Evolutionary conservation across 2,797 vertebrate species (phyloP).

Genomic region (Trematomus bernacchii): DNA sequence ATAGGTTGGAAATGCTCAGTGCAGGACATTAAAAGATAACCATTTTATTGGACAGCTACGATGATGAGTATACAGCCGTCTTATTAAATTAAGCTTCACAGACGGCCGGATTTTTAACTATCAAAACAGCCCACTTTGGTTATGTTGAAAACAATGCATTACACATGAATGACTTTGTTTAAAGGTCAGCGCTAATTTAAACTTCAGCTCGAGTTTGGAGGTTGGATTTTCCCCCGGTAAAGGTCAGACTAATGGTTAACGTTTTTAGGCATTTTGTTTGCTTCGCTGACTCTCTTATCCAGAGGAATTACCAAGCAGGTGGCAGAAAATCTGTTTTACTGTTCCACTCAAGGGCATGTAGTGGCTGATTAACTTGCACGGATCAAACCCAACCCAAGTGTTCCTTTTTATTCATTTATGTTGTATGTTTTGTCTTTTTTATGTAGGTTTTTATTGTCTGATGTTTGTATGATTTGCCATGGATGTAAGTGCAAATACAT

Average conservation of each 20-base stretch:
- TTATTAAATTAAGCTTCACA: slow-evolving; percentile 12
- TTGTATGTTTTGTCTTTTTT: neutral
- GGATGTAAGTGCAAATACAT: no score
- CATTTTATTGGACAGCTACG: neutral
- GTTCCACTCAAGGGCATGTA: slow-evolving; percentile 34
- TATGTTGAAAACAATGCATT: slow-evolving; percentile 38
- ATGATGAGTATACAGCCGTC: slow-evolving; percentile 8
- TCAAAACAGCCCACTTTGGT: slow-evolving; percentile 20
- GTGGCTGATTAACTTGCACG: neutral
- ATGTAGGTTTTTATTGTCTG: neutral
- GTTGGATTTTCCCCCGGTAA: slow-evolving; percentile 39
- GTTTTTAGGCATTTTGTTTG: slow-evolving; percentile 48
- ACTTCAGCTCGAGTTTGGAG: slow-evolving; percentile 53
- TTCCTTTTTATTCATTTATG: neutral
- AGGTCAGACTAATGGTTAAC: slow-evolving; percentile 70
- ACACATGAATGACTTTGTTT: slow-evolving; percentile 42
- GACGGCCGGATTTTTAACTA: neutral
- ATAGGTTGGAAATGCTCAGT: neutral
- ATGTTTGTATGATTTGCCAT: no score
- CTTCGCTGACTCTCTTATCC: slow-evolving; percentile 40
- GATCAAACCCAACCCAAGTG: neutral
- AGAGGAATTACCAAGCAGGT: slow-evolving; percentile 38
- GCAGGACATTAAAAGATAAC: slow-evolving; percentile 6
- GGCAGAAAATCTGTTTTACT: slow-evolving; percentile 22
- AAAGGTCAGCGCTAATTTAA: slow-evolving; percentile 64